Evolutionary conservation across 2,888 invertebrate genomes (phyloP).

Genomic region (Crioceris asparagi): DNA sequence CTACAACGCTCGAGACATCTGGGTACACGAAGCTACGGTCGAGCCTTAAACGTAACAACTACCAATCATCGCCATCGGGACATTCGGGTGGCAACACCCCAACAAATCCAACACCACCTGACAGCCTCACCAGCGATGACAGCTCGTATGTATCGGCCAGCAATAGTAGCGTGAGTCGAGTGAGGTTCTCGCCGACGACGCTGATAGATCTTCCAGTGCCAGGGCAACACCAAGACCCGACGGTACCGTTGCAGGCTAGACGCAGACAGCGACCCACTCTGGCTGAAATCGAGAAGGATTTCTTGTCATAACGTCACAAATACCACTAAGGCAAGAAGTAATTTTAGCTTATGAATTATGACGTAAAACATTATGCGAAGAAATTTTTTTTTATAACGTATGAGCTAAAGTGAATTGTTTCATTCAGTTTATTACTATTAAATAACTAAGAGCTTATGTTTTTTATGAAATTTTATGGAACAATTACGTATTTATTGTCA

Average conservation of each 20-base stretch:
- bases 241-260: constrained; percentile 43
- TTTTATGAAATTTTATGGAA: too few species aligned
- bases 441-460: too few species aligned
- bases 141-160: constrained; percentile 81
- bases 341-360: constrained; percentile 7
- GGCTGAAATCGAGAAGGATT: constrained; percentile 45
- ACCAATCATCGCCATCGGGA: too few species aligned
- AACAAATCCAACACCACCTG: constrained; percentile 77
- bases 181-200: constrained; percentile 68
- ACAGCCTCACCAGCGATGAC: constrained; percentile 76
- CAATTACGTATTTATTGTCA: too few species aligned
- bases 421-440: too few species aligned
- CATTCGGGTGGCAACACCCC: constrained; percentile 59
- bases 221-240: constrained; percentile 44
- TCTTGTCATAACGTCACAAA: constrained; percentile 42
- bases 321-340: too few species aligned
- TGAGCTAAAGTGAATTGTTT: too few species aligned
- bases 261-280: constrained; percentile 41
- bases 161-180: constrained; percentile 59
- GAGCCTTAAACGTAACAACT: constrained; percentile 65
- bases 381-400: constrained; percentile 8
- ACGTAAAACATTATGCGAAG: constrained; percentile 5
- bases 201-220: constrained; percentile 50
- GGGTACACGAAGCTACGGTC: constrained; percentile 59
- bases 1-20: constrained; percentile 53